Evolutionary conservation across 2,113 vertebrate species (phyloP).

Genomic region (Thunnus maccoyii): DNA sequence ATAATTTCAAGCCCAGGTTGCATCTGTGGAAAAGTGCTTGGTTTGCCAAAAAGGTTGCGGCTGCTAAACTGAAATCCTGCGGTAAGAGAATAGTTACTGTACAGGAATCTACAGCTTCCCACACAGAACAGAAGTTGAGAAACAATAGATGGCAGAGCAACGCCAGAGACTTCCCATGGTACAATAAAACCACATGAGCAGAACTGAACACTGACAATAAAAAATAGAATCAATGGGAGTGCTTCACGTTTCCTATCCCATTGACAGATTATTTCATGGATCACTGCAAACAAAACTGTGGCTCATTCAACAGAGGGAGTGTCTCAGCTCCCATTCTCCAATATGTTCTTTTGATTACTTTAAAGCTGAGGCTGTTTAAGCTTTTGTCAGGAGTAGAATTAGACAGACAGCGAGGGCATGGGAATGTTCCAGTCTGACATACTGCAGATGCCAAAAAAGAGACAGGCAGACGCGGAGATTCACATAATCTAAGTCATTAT

Average conservation of each 20-base stretch:
- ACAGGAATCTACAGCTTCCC: conserved; percentile 62
- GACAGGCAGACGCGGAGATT: conserved; percentile 77
- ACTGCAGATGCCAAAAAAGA: conserved; percentile 78
- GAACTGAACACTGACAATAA: conserved; percentile 81
- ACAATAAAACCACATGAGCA: conserved; percentile 80
- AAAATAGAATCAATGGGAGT: conserved; percentile 76
- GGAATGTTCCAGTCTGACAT: conserved; percentile 75
- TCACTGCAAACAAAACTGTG: conserved; percentile 73
- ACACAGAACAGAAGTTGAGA: conserved; percentile 71
- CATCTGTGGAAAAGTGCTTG: conserved; percentile 35
- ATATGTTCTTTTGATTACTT: conserved; percentile 73
- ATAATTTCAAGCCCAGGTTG: conserved; percentile 58
- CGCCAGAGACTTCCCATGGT: conserved; percentile 70
- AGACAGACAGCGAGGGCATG: conserved; percentile 70
- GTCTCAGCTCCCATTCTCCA: conserved; percentile 55
- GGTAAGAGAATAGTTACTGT: conserved; percentile 41
- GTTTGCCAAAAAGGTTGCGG: conserved; percentile 44
- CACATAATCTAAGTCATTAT: conserved; percentile 87
- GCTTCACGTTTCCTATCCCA: conserved; percentile 71
- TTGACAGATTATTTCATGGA: conserved; percentile 80
- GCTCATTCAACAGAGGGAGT: conserved; percentile 62
- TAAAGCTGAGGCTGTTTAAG: conserved; percentile 69
- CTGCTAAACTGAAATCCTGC: conserved; percentile 34
- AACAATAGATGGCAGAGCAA: conserved; percentile 70
- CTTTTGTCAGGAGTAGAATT: conserved; percentile 70